Base-by-base conservation (phyloP, 2,113 vertebrate genomes). In the Diphyllodes magnificus region DNA sequence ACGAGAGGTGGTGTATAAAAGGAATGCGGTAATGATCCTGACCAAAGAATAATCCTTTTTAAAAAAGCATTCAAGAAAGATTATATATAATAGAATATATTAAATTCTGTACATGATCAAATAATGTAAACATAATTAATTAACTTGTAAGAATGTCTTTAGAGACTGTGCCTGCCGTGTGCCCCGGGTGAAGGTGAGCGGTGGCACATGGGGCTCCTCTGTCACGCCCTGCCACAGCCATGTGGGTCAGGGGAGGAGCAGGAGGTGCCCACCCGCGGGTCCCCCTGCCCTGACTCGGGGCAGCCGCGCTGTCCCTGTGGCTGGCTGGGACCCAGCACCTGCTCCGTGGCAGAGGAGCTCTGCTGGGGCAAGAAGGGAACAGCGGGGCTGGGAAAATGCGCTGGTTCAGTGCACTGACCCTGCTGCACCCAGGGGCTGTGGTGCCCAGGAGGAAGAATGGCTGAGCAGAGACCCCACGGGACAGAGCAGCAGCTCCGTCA, bases 71-170 rank as follows among this genome's bases (percentile, higher is more conserved):
- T 89, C 87, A 33, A 93, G 95, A 96, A 96, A 97, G 90, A 80
- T 82, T 94, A 89, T 95, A 93, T 94, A 96, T 94, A 95, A 96
- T 95, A 96, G 93, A 96, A 96, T 96, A 96, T 96, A 97, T 96
- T 97, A 96, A 96, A 96, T 96, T 95, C 92, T 95, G 95, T 96
- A 93, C 96, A 96, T 94, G 95, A 95, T 94, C 90, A 96, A 96
- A 96, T 92, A 95, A 95, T 96, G 97, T 96, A 97, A 97, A 97
- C 96, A 96, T 97, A 96, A 97, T 93, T 90, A 92, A 94, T 95
- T 96, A 95, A 95, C 86, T 92, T 60, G 81, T 95, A 95, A 94
- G 86, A 47, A 82, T 92, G 91, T 95, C 83, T 92, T 79, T 51
- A 92, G 86, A 94, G 86, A 85, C 79, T 40, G 22, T 17, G 47